Percentiles rank a stretch among this genome's conserved stretches.
phyloP scores from a whole-genome alignment of 2,797 vertebrate genomes.

The Semotilus atromaculatus region DNA sequence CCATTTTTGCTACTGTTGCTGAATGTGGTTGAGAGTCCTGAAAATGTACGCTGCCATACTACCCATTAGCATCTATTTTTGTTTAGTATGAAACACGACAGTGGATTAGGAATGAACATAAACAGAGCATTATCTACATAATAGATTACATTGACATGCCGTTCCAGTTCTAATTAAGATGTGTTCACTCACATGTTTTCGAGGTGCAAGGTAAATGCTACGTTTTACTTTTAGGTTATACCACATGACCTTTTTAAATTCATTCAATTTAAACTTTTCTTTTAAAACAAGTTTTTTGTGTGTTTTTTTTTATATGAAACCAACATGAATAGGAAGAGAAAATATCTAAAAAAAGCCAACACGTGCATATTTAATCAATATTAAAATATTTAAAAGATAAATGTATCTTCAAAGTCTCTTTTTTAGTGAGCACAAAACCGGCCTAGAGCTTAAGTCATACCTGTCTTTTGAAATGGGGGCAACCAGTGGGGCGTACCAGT shows the following conservation, averaged over 20 bases:
- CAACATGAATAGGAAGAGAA: background rate
- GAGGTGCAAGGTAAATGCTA: background rate
- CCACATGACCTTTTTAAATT: background rate
- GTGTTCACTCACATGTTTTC: background rate
- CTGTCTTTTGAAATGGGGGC: conserved; percentile 98
- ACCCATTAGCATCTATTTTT: background rate
- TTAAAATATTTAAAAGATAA: background rate
- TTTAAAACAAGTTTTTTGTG: background rate
- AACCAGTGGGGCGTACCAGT: conserved; percentile 96
- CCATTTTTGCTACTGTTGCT: no score
- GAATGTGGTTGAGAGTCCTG: no score
- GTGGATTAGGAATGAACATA: no score
- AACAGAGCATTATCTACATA: no score
- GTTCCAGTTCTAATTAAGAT: background rate
- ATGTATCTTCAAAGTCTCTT: background rate
- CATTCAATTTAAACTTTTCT: background rate
- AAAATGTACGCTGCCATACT: background rate
- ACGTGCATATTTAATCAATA: background rate
- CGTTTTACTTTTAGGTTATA: background rate
- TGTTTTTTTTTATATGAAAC: background rate
- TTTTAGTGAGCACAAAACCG: background rate
- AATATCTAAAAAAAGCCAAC: background rate
- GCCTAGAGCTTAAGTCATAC: conserved; percentile 74
- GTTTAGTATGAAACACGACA: background rate
- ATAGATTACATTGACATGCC: background rate